Percentiles rank a stretch among this genome's conserved stretches.
phyloP scores from a whole-genome alignment of 2,797 vertebrate species.

The Sebastes iracundus region DNA sequence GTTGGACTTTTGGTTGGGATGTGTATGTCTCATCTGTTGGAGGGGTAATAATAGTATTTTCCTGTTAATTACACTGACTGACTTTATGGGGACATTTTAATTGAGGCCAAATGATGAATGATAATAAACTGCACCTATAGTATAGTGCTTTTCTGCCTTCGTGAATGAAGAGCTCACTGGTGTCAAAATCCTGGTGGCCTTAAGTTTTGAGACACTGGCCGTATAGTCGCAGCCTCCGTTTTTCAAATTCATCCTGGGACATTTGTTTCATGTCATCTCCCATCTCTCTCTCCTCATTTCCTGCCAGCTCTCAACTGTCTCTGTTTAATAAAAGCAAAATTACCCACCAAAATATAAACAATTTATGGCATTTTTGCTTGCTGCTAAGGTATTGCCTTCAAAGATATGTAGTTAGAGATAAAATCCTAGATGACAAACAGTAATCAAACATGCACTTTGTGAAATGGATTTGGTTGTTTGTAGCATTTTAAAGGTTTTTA shows the following conservation, averaged over 20 bases:
- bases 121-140: neutral
- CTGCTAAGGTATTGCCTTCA: too few species aligned
- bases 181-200: too few species aligned
- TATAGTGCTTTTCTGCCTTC: neutral
- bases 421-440: too few species aligned
- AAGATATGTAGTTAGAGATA: too few species aligned
- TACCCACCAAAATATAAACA: neutral
- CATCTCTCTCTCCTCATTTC: neutral
- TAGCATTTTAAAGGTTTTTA: too few species aligned
- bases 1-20: neutral
- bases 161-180: neutral
- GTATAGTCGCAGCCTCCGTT: too few species aligned
- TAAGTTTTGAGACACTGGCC: too few species aligned
- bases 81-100: neutral
- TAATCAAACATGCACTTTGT: too few species aligned
- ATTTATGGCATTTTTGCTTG: too few species aligned
- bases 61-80: too few species aligned
- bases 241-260: too few species aligned
- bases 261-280: neutral
- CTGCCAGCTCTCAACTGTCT: neutral
- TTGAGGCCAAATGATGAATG: neutral
- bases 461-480: too few species aligned
- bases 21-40: neutral
- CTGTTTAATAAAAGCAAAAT: neutral
- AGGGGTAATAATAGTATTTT: neutral